Evolutionary conservation across 2,113 vertebrate species (phyloP), one percentile per base, ranked within the genome.

Genomic region (Clarias gariepinus): DNA sequence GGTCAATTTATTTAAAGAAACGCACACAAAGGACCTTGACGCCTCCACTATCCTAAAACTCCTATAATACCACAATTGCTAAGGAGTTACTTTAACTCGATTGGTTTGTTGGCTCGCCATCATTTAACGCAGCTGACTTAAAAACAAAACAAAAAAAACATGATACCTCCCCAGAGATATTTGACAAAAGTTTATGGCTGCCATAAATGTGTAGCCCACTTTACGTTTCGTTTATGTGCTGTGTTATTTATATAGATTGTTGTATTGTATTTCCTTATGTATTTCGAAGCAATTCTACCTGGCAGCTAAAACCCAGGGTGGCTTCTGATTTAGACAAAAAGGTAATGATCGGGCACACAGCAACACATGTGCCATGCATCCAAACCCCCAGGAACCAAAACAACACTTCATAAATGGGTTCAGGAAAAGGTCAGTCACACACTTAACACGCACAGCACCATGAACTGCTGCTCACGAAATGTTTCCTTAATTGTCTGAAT

Each of bases 401-500:
- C 81, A 90, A 81, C 90, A 91, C 90, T 91, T 89, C 86, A 91
- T 85, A 89, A 88, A 87, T 36, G 85, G 88, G 90, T 91, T 92
- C 91, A 92, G 80, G 60, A 81, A 89, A 87, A 85, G 91, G 91
- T 92, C 91, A 89, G 15, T 69, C 55, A 55, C 86, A 84, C 87
- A 91, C 91, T 91, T 90, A 91, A 87, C 73, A 88, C 86, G 10
- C 91, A 84, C 78, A 68, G 87, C 86, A 89, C 76, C 80, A 52
- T 89, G 84, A 87, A 85, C 89, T 82, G 81, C 86, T 89, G 83
- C 73, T 89, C 81, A 52, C 68, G 11, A 86, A 90, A 90, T 87
- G 90, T 91, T 85, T 85, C 71, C 88, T 90, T 89, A 88, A 90
- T 90, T 87, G 88, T 89, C 88, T 88, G 86, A 91, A 91, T 92